phyloP scores from a whole-genome alignment of 1,140 invertebrate species.

The Atopsyche davidsoni region DNA sequence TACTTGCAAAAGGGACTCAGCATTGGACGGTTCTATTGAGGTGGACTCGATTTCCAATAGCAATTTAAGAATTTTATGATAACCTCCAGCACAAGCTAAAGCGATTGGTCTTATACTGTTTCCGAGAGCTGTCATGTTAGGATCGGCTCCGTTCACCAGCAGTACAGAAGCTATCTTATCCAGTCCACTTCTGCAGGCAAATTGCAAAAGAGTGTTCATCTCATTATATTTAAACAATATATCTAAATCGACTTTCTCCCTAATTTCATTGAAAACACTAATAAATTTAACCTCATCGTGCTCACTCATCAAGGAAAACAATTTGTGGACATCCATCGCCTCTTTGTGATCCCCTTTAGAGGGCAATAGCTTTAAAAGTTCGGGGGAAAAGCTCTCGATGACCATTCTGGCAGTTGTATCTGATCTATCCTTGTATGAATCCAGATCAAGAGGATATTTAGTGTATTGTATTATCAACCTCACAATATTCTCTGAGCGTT shows the following conservation, averaged over 20 bases:
- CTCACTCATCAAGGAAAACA: slow-evolving; percentile 49
- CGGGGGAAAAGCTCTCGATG: slow-evolving; percentile 55
- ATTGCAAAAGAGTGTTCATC: slow-evolving; percentile 51
- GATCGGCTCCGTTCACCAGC: slow-evolving; percentile 49
- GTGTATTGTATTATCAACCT: slow-evolving; percentile 47
- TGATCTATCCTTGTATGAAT: slow-evolving; percentile 50
- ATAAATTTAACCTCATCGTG: slow-evolving; percentile 55
- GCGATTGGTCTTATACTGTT: slow-evolving; percentile 47
- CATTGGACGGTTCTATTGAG: slow-evolving; percentile 42
- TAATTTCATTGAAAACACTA: slow-evolving; percentile 44
- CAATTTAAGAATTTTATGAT: slow-evolving; percentile 53
- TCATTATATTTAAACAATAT: slow-evolving; percentile 45
- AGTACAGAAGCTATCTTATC: slow-evolving; percentile 50
- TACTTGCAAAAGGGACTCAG: slow-evolving; percentile 50
- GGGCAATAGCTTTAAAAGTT: slow-evolving; percentile 50
- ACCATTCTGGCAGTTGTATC: slow-evolving; percentile 51
- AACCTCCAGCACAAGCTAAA: slow-evolving; percentile 56
- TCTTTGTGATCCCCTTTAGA: slow-evolving; percentile 33
- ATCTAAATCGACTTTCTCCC: slow-evolving; percentile 47
- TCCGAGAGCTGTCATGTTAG: slow-evolving; percentile 42
- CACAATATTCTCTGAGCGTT: slow-evolving; percentile 44
- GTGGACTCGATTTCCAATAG: slow-evolving; percentile 49
- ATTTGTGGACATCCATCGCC: slow-evolving; percentile 42
- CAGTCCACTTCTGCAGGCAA: slow-evolving; percentile 55
- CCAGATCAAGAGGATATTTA: slow-evolving; percentile 49